phyloP scores from a whole-genome alignment of 2,113 vertebrate species.

The Apus apus region DNA sequence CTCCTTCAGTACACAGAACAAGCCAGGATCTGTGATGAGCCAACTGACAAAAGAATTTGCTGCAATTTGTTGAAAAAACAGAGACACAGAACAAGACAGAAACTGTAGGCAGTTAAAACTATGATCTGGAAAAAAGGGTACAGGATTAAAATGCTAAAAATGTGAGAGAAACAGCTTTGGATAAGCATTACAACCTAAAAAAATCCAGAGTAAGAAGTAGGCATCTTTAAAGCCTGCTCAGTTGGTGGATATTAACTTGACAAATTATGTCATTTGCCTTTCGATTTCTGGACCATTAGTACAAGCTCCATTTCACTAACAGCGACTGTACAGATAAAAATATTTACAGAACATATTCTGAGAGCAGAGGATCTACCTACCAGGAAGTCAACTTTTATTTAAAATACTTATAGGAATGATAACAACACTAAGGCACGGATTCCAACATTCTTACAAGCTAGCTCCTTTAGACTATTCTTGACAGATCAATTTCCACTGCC shows the following conservation, averaged over 20 bases:
- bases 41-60: not conserved
- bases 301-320: not conserved
- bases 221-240: not conserved
- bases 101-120: not conserved
- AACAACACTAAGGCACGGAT: not conserved
- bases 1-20: not conserved
- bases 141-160: not conserved
- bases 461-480: not conserved
- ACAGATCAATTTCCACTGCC: not conserved
- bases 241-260: not conserved
- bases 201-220: not conserved
- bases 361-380: not conserved
- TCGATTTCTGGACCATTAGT: not conserved
- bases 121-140: not conserved
- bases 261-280: not conserved
- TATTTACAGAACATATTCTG: not conserved
- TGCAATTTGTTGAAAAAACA: not conserved
- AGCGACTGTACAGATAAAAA: not conserved
- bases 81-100: not conserved
- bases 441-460: not conserved
- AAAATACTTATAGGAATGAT: not conserved
- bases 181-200: not conserved
- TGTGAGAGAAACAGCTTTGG: not conserved
- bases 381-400: not conserved
- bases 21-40: not conserved